A percentile compares a stretch with the other conserved stretches of the same genome.
Conservation (phyloP, 2,797 vertebrate species). For the Siniperca scherzeri region DNA sequence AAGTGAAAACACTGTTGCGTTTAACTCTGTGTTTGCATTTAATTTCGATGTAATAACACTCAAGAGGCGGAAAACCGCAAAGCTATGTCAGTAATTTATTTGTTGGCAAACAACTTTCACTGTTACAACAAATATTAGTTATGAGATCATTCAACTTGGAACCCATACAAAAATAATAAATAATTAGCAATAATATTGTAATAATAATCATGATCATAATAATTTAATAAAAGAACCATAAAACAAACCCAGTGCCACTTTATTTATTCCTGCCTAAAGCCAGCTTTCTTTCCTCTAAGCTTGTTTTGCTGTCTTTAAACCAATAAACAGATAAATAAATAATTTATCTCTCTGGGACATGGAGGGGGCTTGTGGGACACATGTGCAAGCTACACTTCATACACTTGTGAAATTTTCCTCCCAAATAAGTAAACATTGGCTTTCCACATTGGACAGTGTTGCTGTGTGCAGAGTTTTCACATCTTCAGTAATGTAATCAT, state of each 20-base stretch:
- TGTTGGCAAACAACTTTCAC: conserved; percentile 99
- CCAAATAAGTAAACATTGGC: conserved; percentile 84
- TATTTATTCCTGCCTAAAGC: conserved; percentile 74
- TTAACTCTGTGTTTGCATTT: conserved; percentile 40
- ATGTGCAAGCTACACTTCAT: conserved; percentile 87
- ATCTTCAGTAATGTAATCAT: conserved; percentile 70
- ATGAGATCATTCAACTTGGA: conserved; percentile 98
- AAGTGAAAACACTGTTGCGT: conserved; percentile 27
- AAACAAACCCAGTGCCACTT: conserved; percentile 86
- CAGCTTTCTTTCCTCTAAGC: conserved; percentile 67
- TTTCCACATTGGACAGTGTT: conserved; percentile 75
- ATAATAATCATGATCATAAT: conserved; percentile 87
- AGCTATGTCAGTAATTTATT: conserved; percentile 99
- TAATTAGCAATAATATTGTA: conserved; percentile 91
- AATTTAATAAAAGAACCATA: conserved; percentile 81
- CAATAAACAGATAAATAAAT: conserved; percentile 93
- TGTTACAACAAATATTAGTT: conserved; percentile 99
- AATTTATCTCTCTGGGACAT: conserved; percentile 83
- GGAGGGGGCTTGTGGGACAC: conserved; percentile 73
- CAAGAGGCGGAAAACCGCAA: conserved; percentile 78
- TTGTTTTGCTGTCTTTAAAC: conserved; percentile 81
- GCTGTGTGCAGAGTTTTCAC: conserved; percentile 72
- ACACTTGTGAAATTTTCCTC: conserved; percentile 73
- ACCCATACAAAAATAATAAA: conserved; percentile 99
- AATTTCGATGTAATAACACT: conserved; percentile 48